phyloP scores from a whole-genome alignment of 1,140 invertebrate species.

The Phocides pigmalion region DNA sequence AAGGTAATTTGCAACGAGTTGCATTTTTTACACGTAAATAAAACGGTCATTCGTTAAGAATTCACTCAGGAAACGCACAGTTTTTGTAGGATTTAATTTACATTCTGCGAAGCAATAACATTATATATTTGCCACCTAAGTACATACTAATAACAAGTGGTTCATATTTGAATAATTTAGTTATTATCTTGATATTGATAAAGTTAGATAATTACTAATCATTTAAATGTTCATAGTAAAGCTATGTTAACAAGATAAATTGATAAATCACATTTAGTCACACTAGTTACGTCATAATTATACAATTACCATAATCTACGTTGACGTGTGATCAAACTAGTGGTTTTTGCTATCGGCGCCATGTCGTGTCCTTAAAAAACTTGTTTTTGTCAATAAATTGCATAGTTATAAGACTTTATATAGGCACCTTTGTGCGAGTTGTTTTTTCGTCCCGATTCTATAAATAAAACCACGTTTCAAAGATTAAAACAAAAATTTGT shows the following conservation, averaged over 20 bases:
- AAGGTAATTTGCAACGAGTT: constrained; percentile 7
- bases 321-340: constrained; percentile 21
- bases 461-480: constrained; percentile 6
- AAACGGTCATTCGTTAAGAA: constrained; percentile 2
- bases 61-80: neutral
- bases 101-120: neutral
- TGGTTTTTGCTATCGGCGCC: constrained; percentile 42
- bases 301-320: constrained; percentile 15
- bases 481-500: neutral
- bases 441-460: neutral
- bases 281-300: constrained; percentile 24
- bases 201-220: too few relatives aligned
- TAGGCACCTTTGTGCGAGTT: neutral
- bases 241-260: neutral
- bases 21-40: neutral
- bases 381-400: constrained; percentile 37
- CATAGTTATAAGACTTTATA: constrained; percentile 6
- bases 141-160: too few relatives aligned
- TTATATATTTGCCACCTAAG: neutral
- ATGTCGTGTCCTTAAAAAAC: constrained; percentile 39
- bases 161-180: too few relatives aligned
- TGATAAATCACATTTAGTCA: constrained; percentile 26
- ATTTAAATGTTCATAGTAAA: neutral
- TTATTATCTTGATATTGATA: too few relatives aligned
- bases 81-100: neutral